Conservation (phyloP, 2,113 vertebrate species). For the Gopherus flavomarginatus region DNA sequence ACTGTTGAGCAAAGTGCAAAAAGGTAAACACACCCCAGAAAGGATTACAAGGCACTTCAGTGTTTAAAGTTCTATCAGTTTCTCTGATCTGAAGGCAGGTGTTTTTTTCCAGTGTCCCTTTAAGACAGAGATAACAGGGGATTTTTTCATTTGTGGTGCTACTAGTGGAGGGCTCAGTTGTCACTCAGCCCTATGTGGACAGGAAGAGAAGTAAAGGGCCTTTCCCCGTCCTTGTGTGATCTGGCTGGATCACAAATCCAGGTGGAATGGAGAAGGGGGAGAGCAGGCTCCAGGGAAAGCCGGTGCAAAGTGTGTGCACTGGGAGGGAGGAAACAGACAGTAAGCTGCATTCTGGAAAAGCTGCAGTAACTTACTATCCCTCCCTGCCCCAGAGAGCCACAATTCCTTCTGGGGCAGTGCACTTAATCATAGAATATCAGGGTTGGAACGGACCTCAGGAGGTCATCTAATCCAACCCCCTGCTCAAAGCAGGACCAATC, state of each 20-base stretch:
- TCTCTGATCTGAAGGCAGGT: background rate
- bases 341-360: background rate
- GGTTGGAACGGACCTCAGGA: too few species aligned
- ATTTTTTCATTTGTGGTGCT: background rate
- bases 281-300: background rate
- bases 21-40: background rate
- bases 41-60: background rate
- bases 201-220: background rate
- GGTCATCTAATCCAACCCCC: too few species aligned
- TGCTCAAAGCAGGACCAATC: too few species aligned
- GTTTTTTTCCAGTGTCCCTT: background rate
- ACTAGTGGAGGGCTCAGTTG: background rate
- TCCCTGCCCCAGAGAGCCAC: background rate
- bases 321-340: background rate
- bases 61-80: fast-evolving
- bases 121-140: fast-evolving
- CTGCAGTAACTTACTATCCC: fast-evolving
- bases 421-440: too few species aligned
- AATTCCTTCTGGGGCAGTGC: background rate
- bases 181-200: background rate
- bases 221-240: background rate
- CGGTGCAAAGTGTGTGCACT: background rate
- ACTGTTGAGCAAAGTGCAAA: background rate
- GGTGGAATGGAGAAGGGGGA: background rate
- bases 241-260: background rate